Evolutionary conservation across 2,113 vertebrate species (phyloP).

Genomic region (Etia nguti): DNA sequence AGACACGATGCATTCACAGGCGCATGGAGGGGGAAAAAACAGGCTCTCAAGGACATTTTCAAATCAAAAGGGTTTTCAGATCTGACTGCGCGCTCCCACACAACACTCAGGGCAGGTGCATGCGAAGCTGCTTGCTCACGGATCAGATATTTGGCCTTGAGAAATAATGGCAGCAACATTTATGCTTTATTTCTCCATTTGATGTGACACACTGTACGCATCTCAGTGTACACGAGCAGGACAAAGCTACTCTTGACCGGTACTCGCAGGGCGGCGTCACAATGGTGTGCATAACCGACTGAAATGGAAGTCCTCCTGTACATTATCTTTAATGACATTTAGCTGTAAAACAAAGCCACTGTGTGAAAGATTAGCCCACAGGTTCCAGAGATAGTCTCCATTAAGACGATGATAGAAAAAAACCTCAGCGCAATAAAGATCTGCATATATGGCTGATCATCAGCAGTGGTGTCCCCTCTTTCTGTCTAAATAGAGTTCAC

Average conservation of each 20-base stretch:
- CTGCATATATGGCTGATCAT: neutral
- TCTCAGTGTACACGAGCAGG: neutral
- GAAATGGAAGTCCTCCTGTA: neutral
- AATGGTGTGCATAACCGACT: neutral
- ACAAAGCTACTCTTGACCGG: neutral
- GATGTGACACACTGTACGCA: neutral
- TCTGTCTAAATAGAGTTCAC: neutral
- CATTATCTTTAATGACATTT: neutral
- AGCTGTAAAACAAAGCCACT: neutral
- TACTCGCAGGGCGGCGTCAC: neutral
- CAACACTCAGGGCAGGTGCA: neutral
- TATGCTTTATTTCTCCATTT: neutral
- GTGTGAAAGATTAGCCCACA: neutral
- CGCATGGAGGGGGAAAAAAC: neutral
- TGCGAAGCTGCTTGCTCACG: neutral
- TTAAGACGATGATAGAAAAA: neutral
- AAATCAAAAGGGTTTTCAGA: slow-evolving; percentile 62
- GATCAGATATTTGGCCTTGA: slow-evolving; percentile 1
- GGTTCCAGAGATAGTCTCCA: neutral
- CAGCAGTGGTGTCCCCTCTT: neutral
- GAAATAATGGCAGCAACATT: neutral
- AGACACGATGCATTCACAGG: slow-evolving; percentile 9
- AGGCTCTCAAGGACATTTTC: slow-evolving; percentile 7
- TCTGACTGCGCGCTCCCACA: slow-evolving; percentile 17
- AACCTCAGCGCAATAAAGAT: neutral